phyloP scores from a whole-genome alignment of 2,113 vertebrate species.

The Centropus unirufus region DNA sequence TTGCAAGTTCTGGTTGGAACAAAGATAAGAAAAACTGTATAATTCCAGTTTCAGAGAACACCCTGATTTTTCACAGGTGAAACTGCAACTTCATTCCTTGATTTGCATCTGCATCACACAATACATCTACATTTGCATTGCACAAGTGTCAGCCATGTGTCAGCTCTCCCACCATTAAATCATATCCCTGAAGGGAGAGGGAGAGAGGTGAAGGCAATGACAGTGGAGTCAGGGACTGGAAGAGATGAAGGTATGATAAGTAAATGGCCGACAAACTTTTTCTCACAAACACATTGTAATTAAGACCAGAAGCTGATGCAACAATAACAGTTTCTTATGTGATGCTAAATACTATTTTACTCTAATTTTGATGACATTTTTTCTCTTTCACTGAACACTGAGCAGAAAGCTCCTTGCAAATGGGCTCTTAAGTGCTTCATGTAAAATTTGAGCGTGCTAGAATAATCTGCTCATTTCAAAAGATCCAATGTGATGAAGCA shows the following conservation, averaged over 20 bases:
- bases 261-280: neutral
- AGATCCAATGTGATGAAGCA: neutral
- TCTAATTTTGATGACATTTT: neutral
- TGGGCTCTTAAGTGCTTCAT: neutral
- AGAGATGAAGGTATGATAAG: neutral
- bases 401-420: constrained; percentile 24
- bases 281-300: neutral
- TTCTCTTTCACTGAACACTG: constrained; percentile 18
- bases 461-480: constrained; percentile 41
- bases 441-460: constrained; percentile 29
- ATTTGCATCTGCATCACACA: neutral
- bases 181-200: neutral
- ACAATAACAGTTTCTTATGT: neutral
- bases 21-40: neutral
- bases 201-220: neutral
- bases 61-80: neutral
- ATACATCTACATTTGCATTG: neutral
- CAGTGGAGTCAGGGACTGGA: neutral
- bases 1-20: neutral
- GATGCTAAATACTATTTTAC: constrained; percentile 6
- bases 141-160: neutral
- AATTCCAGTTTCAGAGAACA: neutral
- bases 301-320: neutral
- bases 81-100: neutral
- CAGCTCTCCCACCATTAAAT: neutral